A percentile compares a stretch with the other conserved stretches of the same genome.
Evolutionary conservation across 2,888 invertebrate species (phyloP).

Genomic region (Phortica magna): DNA sequence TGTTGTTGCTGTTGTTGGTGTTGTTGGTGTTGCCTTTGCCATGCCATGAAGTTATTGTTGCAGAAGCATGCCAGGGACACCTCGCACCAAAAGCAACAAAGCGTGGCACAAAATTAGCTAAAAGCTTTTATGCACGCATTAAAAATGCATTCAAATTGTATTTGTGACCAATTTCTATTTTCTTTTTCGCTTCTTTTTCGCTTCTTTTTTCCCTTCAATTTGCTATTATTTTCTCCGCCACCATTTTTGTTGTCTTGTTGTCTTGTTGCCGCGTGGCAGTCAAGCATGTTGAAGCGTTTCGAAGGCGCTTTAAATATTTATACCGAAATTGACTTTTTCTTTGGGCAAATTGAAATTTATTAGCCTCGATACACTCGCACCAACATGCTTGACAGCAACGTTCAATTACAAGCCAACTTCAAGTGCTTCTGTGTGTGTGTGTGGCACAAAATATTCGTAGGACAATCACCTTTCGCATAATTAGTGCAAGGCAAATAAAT

Average conservation of each 20-base stretch:
- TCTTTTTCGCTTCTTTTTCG: not conserved
- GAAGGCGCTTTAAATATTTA: slow-evolving; percentile 42
- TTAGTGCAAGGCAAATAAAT: slow-evolving; percentile 35
- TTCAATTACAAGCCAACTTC: not conserved
- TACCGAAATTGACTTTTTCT: slow-evolving; percentile 52
- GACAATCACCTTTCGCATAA: slow-evolving; percentile 51
- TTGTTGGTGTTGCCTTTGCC: not conserved
- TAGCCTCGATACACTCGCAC: not conserved
- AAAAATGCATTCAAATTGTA: slow-evolving; percentile 72
- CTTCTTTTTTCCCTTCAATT: not conserved
- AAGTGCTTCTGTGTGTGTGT: not conserved
- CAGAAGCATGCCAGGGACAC: slow-evolving; percentile 68
- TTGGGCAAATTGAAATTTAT: slow-evolving; percentile 28
- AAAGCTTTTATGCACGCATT: slow-evolving; percentile 72
- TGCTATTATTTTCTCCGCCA: not conserved
- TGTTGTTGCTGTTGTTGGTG: not conserved
- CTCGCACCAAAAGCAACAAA: slow-evolving; percentile 41
- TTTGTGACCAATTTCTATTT: slow-evolving; percentile 25
- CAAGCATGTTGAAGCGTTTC: not conserved
- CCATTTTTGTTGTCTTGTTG: not conserved
- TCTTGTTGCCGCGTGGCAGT: not conserved
- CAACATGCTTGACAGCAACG: not conserved
- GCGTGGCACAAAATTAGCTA: slow-evolving; percentile 72
- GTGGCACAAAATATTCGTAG: slow-evolving; percentile 4
- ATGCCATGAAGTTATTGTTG: slow-evolving; percentile 14